Percentiles rank a stretch among this genome's conserved stretches.
Evolutionary conservation across 2,113 vertebrate genomes (phyloP).

Genomic region (Rynchops niger): DNA sequence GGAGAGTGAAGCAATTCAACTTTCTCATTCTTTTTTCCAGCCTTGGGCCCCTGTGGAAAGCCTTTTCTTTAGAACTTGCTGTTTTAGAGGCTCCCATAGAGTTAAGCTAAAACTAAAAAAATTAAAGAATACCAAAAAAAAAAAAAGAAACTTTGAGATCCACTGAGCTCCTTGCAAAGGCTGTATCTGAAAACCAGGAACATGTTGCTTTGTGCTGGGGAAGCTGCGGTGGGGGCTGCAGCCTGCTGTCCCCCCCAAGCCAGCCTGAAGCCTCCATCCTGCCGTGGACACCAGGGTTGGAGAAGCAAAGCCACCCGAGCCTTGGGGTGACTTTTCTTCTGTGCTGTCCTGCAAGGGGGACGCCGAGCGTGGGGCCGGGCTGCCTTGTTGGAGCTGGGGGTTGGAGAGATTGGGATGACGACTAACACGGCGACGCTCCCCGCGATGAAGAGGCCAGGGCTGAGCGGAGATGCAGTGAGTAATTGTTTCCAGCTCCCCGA

Average conservation of each 20-base stretch:
- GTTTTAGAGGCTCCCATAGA: neutral
- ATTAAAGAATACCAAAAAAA: neutral
- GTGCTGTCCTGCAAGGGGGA: neutral
- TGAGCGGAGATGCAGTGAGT: slow-evolving; percentile 10
- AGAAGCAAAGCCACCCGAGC: neutral
- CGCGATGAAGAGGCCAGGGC: neutral
- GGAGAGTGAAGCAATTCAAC: neutral
- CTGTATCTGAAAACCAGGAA: accelerated
- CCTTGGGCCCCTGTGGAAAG: neutral
- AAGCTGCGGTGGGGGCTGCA: neutral
- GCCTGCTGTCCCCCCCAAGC: neutral
- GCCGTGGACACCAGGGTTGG: neutral
- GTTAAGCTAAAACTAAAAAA: neutral
- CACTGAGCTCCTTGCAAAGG: neutral
- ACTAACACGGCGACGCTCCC: neutral
- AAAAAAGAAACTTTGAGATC: neutral
- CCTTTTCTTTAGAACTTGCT: neutral
- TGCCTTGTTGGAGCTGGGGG: neutral
- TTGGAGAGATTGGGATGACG: neutral
- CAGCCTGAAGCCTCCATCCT: neutral
- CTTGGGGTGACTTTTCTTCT: neutral
- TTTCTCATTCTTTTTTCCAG: neutral
- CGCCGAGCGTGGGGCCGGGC: accelerated
- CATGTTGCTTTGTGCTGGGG: neutral
- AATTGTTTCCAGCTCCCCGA: slow-evolving; percentile 13